Evolutionary conservation across 2,797 vertebrate genomes (phyloP).

Genomic region (Eptatretus atami): DNA sequence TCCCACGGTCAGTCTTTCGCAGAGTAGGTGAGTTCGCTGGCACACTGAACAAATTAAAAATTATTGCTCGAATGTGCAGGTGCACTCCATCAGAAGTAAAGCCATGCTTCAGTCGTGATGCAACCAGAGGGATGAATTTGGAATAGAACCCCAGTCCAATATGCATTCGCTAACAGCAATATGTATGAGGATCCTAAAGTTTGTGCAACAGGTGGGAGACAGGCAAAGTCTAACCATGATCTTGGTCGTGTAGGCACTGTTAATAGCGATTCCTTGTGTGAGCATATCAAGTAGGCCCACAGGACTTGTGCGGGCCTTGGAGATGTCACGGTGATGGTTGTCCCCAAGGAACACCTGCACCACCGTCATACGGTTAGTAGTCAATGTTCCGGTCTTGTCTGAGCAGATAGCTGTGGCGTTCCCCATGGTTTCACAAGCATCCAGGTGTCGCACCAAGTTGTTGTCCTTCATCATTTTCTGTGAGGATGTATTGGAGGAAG

Average conservation of each 20-base stretch:
- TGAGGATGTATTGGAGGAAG: neutral
- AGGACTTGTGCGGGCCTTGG: no score
- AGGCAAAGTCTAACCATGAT: constrained; percentile 38
- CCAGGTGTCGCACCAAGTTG: constrained; percentile 73
- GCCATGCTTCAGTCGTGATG: no score
- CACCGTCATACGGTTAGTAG: constrained; percentile 94
- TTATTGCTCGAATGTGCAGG: no score
- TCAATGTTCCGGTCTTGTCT: constrained; percentile 77
- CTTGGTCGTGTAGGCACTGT: constrained; percentile 86
- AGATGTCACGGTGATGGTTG: constrained; percentile 19
- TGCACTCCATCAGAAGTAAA: no score
- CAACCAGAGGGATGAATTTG: no score
- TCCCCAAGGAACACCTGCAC: constrained; percentile 51
- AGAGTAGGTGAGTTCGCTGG: no score
- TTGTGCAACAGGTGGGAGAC: no score
- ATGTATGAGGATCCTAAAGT: no score
- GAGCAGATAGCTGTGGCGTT: constrained; percentile 94
- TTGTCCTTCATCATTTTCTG: constrained; percentile 99
- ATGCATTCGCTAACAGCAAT: no score
- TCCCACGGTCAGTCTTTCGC: no score
- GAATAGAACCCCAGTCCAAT: no score
- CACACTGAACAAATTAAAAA: no score
- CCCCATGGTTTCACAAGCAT: constrained; percentile 90
- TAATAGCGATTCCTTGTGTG: constrained; percentile 51
- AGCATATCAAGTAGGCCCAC: constrained; percentile 27